Conservation (phyloP, 2,888 invertebrate species). For the Erynnis tages region DNA sequence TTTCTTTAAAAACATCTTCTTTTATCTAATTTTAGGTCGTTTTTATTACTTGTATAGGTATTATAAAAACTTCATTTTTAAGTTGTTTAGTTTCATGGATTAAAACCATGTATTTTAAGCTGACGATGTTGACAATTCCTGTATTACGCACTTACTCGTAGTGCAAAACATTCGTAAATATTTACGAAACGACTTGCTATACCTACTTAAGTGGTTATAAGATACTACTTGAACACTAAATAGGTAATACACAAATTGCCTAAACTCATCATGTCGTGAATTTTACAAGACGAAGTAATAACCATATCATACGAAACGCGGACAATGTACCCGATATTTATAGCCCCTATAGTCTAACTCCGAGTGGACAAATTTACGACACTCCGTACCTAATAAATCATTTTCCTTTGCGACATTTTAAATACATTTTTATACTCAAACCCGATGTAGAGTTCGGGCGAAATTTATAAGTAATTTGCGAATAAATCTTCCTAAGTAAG, state of each 20-base stretch:
- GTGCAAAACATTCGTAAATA: no score
- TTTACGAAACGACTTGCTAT: no score
- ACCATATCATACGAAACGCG: conserved; percentile 33
- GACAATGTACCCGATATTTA: conserved; percentile 56
- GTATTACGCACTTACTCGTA: no score
- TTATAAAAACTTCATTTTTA: no score
- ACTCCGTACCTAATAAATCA: conserved; percentile 71
- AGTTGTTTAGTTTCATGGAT: no score
- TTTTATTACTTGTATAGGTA: no score
- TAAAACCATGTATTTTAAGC: no score
- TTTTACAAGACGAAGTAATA: conserved; percentile 19
- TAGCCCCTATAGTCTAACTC: conserved; percentile 64
- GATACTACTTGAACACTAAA: conserved; percentile 24
- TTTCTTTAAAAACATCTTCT: no score
- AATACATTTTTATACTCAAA: conserved; percentile 80
- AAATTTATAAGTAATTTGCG: conserved; percentile 81
- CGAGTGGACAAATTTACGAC: conserved; percentile 79
- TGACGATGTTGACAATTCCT: no score
- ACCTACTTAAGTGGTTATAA: no score
- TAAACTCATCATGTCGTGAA: conserved; percentile 11
- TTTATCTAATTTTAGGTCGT: no score
- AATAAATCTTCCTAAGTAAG: conserved; percentile 73
- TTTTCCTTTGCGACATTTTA: conserved; percentile 73
- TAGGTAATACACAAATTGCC: conserved; percentile 17
- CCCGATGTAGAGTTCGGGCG: conserved; percentile 63